Evolutionary conservation across 2,888 invertebrate genomes (phyloP), one percentile per base, ranked within the genome.

Genomic region (Heteropelma amictum): DNA sequence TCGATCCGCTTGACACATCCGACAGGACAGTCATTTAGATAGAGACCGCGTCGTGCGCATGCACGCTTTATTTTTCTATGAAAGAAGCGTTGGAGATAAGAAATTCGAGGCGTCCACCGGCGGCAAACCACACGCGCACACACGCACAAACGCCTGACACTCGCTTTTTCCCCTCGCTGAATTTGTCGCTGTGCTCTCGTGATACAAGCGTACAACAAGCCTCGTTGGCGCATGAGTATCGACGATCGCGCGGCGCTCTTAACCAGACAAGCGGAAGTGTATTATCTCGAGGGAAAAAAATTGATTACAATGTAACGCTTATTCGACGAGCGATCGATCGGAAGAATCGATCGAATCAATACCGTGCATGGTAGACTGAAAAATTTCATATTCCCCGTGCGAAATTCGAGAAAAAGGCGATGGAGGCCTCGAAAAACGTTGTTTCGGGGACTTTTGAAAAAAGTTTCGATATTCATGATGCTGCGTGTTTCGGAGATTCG

Each of bases 1-100:
- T 56, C 56, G 67, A 76, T 76, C 63, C 63, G 75, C 17, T 63
- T 76, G 75, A 72, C 75, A 72, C 71, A 72, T 76, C 75, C 68
- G 75, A 76, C 75, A 76, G 63, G 68, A 76, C 63, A 72, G 72
- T 68, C 53, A 38, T 76, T 76, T 19, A 42, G 71, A 68, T 63
- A 68, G 4, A 28, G 12, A 3, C 53, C 19, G 14, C 40, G 12
- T 35, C 8, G 40, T 28, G 21, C 40, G 30, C 60, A 60, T 64
- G n/a, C 51, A 23, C 14, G n/a, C 30, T 42, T 56, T n/a, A n/a
- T n/a, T n/a, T 45, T 63, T 45, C 49, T 12, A 61, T 49, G 54
- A 61, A 19, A 60, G 33, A 33, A 10, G n/a, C 53, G 28, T 30
- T 23, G 8, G 26, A 40, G 64, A 64, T 64, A 64, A 64, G 53